Base-by-base conservation (phyloP, 2,888 invertebrate species). In the Meiosimyza decipiens region DNA sequence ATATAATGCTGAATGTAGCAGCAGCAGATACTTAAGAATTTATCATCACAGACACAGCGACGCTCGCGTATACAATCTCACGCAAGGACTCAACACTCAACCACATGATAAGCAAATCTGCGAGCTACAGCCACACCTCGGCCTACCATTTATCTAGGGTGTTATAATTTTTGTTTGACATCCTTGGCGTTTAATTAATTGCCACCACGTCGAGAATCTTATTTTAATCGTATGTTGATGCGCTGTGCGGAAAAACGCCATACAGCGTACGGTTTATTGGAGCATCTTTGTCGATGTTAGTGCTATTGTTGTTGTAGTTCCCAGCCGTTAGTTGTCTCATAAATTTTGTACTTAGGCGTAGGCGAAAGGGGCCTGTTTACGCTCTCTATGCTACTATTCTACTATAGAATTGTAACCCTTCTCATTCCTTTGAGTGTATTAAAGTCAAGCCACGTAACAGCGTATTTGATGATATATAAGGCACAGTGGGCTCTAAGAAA, bases 211-310 rank as follows among this genome's bases (percentile, higher is more conserved):
- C 81, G 82, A 82, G 80, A 82, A 81, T 82, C 83, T 83, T 81
- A 82, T 83, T 82, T 81, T 83, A 83, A 82, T 81, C 83, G 82
- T 83, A 81, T 82, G 82, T 82, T 83, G 84, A 82, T 82, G 79
- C 71, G 63, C 50, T 68, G 67, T 55, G 13, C 13, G 16, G 16
- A 49, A 67, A 15, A 52, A 66, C 40, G 40, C 40, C 40, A 40
- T 40, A 6, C 1, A 40, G 40, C 40, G 40, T 40, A 40, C 40
- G 9, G 40, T 40, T 40, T 40, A 40, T 40, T 40, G 40, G 40
- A 40, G 40, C 40, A 40, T 40, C 40, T 40, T 40, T 40, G 40
- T 40, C 9, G 40, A 40, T 9, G 1, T 9, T 40, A 11, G 40
- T 64, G 51, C 15, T 5, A 22, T 15, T 51, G 50, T 22, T 51